Conservation (phyloP, 2,888 invertebrate genomes). For the Podabrus alpinus region DNA sequence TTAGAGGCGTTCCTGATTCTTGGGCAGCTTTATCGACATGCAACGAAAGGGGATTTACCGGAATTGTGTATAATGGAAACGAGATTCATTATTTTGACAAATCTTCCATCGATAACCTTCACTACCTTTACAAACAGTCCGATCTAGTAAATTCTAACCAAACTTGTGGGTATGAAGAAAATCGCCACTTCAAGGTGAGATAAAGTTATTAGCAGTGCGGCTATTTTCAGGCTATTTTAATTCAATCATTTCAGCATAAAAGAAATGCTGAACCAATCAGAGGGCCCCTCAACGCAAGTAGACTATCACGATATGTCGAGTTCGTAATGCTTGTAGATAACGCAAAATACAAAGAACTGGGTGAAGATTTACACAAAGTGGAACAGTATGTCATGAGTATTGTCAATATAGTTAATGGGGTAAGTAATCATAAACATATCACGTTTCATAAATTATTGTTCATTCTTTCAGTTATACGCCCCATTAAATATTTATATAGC, state of each 20-base stretch:
- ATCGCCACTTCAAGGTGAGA: constrained; percentile 1
- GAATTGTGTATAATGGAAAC: constrained; percentile 78
- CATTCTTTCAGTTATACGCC: constrained; percentile 76
- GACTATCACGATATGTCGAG: constrained; percentile 85
- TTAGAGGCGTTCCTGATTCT: constrained; percentile 70
- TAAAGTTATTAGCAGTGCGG: constrained; percentile 60
- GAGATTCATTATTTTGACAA: constrained; percentile 74
- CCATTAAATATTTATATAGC: constrained; percentile 95
- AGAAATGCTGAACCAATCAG: constrained; percentile 66
- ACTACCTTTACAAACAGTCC: constrained; percentile 70
- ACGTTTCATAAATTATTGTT: background rate
- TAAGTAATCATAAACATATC: constrained; percentile 57
- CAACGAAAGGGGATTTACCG: constrained; percentile 65
- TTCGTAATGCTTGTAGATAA: constrained; percentile 88
- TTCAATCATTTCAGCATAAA: constrained; percentile 65
- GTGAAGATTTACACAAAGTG: constrained; percentile 72
- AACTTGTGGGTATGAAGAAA: constrained; percentile 60
- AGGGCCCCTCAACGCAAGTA: constrained; percentile 86
- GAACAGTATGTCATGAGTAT: constrained; percentile 88
- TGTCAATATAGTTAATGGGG: constrained; percentile 94
- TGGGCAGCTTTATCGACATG: constrained; percentile 88
- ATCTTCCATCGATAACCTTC: constrained; percentile 46
- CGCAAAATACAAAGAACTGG: constrained; percentile 79
- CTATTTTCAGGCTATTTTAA: too few relatives aligned
- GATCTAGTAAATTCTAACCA: constrained; percentile 64